A percentile compares a stretch with the other conserved stretches of the same genome.
phyloP scores from a whole-genome alignment of 2,888 invertebrate genomes.

The Drosophila putrida region DNA sequence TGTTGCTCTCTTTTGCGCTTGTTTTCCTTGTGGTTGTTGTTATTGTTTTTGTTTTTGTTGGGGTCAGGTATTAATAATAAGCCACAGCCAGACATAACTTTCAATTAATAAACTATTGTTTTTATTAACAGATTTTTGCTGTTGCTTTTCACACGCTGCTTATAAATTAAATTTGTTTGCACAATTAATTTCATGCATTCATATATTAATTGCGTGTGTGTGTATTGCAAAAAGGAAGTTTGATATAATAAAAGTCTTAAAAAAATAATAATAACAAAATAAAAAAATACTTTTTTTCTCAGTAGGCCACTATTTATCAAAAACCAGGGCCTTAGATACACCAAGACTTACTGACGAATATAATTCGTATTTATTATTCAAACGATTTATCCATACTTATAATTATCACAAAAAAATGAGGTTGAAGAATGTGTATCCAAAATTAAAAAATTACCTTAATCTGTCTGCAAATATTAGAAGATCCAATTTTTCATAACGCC shows the following conservation, averaged over 20 bases:
- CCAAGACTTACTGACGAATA: no score
- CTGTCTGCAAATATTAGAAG: no score
- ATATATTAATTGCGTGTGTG: slow-evolving; percentile 9
- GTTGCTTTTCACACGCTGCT: slow-evolving; percentile 35
- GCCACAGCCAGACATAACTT: slow-evolving; percentile 62
- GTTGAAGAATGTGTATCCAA: no score
- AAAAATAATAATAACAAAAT: neutral
- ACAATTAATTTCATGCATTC: slow-evolving; percentile 63
- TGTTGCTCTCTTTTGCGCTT: slow-evolving; percentile 24
- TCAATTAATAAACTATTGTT: slow-evolving; percentile 80
- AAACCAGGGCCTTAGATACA: no score
- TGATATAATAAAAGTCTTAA: slow-evolving; percentile 2
- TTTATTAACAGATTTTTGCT: slow-evolving; percentile 70
- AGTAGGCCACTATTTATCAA: no score
- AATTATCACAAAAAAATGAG: no score
- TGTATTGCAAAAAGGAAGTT: neutral
- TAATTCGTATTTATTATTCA: no score
- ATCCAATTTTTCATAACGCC: no score
- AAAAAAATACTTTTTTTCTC: no score
- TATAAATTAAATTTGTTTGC: slow-evolving; percentile 67
- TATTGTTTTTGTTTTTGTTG: slow-evolving; percentile 30
- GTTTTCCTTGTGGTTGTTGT: slow-evolving; percentile 16
- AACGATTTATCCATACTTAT: no score
- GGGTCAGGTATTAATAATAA: slow-evolving; percentile 62
- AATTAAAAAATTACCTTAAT: no score